Base-by-base conservation (phyloP, 2,113 vertebrate species). In the Boulengeromyrus knoepffleri region DNA sequence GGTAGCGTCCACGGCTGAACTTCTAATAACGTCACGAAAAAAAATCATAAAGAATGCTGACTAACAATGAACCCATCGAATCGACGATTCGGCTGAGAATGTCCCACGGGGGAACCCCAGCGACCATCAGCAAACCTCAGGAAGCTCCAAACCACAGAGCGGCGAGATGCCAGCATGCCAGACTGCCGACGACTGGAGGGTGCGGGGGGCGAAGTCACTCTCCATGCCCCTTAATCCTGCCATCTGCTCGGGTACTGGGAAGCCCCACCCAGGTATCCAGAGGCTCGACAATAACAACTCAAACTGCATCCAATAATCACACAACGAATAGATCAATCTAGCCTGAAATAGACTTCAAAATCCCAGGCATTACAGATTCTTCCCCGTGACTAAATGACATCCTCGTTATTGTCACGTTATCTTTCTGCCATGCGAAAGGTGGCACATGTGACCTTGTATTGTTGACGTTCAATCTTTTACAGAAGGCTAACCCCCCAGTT, bases 271-370 rank as follows among this genome's bases (percentile, higher is more conserved):
- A 91, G 90, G 27, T 62, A n/a, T 24, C 91, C 91, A 89, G 83
- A 83, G 91, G 90, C 87, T 91, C 90, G 85, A 47, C 31, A 56
- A 58, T 91, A 89, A 93, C 92, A 91, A 94, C 56, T 66, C 17
- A 66, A 94, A 93, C 90, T 91, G 89, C 91, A 91, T 89, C 91
- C 93, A 92, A 93, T 92, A 92, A 94, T 91, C 89, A 92, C 88
- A 90, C 91, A 89, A 94, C 94, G 91, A 94, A 94, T 91, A 90
- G 92, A 92, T 93, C 89, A 91, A 89, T 92, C 92, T 74, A 56
- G 89, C 91, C 91, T 93, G 52, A 46, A 70, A 91, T 91, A 5
- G 52, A 53, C 52, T 53, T 93, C 91, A 91, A 92, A 70, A 91
- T 92, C 92, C 88, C 83, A 49, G 86, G 90, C 91, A 62, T 85